These are phyloP conservation scores for Drosophila murphyi DNA, from an alignment of 1,140 invertebrate species.

Conservation along the genomic window DNA sequence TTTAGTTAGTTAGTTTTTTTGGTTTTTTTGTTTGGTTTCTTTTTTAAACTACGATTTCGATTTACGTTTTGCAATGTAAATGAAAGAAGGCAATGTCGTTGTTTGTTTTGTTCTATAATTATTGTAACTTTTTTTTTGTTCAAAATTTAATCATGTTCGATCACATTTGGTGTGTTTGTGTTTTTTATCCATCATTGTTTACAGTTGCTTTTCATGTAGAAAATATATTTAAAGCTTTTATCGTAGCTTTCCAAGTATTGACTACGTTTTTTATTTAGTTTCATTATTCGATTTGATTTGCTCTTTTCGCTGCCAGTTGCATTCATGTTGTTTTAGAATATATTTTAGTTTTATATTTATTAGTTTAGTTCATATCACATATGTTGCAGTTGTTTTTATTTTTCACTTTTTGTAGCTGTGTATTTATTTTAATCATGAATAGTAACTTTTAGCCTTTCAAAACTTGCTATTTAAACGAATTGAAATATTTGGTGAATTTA, in stretches of 20 bases:
- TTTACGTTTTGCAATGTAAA: conserved; percentile 42
- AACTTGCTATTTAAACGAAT: conserved; percentile 6
- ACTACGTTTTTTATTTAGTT: conserved; percentile 34
- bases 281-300: conserved; percentile 54
- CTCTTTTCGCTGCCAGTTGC: conserved; percentile 29
- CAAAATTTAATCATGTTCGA: conserved; percentile 52
- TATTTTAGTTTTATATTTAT: conserved; percentile 48
- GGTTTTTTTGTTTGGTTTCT: conserved; percentile 16
- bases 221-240: conserved; percentile 79
- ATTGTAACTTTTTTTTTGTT: conserved; percentile 42
- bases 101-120: conserved; percentile 17
- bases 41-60: conserved; percentile 50
- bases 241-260: conserved; percentile 26
- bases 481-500: not conserved
- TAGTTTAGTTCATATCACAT: conserved; percentile 70
- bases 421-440: conserved; percentile 22
- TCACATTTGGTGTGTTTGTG: conserved; percentile 77
- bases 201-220: conserved; percentile 50
- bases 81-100: conserved; percentile 80
- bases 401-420: not conserved
- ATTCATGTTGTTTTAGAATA: conserved; percentile 54
- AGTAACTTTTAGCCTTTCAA: conserved; percentile 25
- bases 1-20: conserved; percentile 13
- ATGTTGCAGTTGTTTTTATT: conserved; percentile 59
- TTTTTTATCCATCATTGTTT: conserved; percentile 25